These are phyloP conservation scores for Hippolais icterina DNA, from an alignment of 2,113 vertebrate species.

Conservation along the genomic window DNA sequence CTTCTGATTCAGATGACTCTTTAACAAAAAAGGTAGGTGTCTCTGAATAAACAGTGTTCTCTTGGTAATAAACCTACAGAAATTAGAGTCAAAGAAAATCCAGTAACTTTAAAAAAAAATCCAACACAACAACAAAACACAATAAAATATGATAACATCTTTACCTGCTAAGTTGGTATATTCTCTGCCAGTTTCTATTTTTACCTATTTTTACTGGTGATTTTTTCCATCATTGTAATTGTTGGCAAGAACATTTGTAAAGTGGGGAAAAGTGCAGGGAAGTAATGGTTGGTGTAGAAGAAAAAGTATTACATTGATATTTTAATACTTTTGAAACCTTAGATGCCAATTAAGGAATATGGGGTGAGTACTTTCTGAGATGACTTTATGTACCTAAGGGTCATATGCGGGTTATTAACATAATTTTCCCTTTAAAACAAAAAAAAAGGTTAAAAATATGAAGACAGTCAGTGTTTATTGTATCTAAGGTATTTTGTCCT, in stretches of 20 bases:
- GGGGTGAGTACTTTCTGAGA: not conserved
- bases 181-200: not conserved
- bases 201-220: not conserved
- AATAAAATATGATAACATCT: not conserved
- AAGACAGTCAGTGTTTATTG: not conserved
- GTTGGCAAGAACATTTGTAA: not conserved
- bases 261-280: not conserved
- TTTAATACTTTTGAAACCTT: not conserved
- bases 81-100: slow-evolving; percentile 5
- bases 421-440: not conserved
- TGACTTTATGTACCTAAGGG: not conserved
- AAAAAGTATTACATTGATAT: not conserved
- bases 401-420: not conserved
- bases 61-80: not conserved
- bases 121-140: not conserved
- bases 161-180: not conserved
- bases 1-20: slow-evolving; percentile 95
- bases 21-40: slow-evolving; percentile 93
- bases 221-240: not conserved
- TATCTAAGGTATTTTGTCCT: not conserved
- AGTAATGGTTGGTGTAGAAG: not conserved
- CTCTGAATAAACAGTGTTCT: not conserved
- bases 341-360: not conserved
- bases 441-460: not conserved
- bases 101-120: not conserved